These are phyloP conservation scores for Trissolcus japonicus DNA, from an alignment of 2,888 invertebrate species.

Conservation along the genomic window DNA sequence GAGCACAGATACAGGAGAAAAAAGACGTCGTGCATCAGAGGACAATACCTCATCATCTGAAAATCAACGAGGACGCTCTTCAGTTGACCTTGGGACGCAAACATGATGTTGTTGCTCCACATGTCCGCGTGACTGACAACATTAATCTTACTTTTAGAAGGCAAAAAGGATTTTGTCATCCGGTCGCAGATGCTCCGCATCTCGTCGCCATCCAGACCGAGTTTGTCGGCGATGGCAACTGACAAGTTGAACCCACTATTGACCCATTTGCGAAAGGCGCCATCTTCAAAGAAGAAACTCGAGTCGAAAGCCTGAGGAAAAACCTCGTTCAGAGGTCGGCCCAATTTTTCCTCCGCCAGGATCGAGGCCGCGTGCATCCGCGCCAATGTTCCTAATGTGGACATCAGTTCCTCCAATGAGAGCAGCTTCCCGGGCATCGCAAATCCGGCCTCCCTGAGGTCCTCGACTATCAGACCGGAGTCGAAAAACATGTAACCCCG, in stretches of 20 bases:
- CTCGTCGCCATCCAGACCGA: conserved; percentile 22
- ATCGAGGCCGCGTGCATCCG: conserved; percentile 68
- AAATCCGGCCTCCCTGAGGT: conserved; percentile 69
- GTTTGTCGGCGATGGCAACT: conserved; percentile 61
- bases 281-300: conserved; percentile 44
- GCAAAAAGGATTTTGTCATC: conserved; percentile 10
- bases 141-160: conserved; percentile 59
- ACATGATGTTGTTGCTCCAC: conserved; percentile 82
- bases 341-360: conserved; percentile 63
- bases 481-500: conserved; percentile 67
- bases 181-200: conserved; percentile 25
- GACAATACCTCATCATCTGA: conserved; percentile 80
- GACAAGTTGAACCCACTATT: conserved; percentile 13
- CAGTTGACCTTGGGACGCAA: conserved; percentile 76
- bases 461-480: conserved; percentile 72
- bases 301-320: conserved; percentile 62
- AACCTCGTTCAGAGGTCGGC: conserved; percentile 60
- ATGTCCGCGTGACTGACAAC: conserved; percentile 81
- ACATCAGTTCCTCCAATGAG: conserved; percentile 54
- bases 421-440: conserved; percentile 56
- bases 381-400: conserved; percentile 65
- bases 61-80: conserved; percentile 83
- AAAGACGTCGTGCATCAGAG: conserved; percentile 40
- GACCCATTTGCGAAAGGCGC: conserved; percentile 18
- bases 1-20: conserved; percentile 39